Evolutionary conservation across 2,797 vertebrate species (phyloP), one percentile per base, ranked within the genome.

Genomic region (Catostomus latipinnis): DNA sequence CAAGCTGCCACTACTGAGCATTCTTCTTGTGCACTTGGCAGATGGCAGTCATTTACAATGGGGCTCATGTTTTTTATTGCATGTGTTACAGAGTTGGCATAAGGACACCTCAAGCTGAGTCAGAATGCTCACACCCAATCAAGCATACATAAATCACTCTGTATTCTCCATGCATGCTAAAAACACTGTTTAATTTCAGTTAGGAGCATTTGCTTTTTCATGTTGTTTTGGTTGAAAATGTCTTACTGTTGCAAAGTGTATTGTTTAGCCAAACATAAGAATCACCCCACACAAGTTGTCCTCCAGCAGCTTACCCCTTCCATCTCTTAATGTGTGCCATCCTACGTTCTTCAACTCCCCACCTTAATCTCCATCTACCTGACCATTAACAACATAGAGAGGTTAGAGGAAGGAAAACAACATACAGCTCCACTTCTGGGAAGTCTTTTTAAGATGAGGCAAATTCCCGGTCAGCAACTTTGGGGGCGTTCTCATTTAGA

Each of bases 1-100:
- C 85, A 85, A 68, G 10, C 61, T 76, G 81, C 78, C 87, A 89
- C 78, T 74, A 57, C 60, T 22, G 56, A 77, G 46, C 63, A 81
- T 85, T 85, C 67, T 52, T 82, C 85, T 84, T 86, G 83, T 87
- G 72, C 45, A 58, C 6, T 11, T 1, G 84, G 87, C 88, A 87
- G 84, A 83, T 68, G 57, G 83, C 68, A 81, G 80, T 87, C 14
- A 83, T 87, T 87, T 80, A 52, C 74, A 71, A 45, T 78, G 54
- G 60, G 85, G 82, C 85, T 89, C 66, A 67, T 83, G 66, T 76
- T 80, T 75, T 34, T 79, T 87, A 80, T 84, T 80, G 75, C 80
- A 61, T 54, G 71, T 50, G 13, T 14, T 71, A 62, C 78, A 61
- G 60, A 66, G 45, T 65, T 78, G 82, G 83, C 80, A 82, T 62